Base-by-base conservation (phyloP, 2,797 vertebrate genomes). In the Falco novaeseelandiae region DNA sequence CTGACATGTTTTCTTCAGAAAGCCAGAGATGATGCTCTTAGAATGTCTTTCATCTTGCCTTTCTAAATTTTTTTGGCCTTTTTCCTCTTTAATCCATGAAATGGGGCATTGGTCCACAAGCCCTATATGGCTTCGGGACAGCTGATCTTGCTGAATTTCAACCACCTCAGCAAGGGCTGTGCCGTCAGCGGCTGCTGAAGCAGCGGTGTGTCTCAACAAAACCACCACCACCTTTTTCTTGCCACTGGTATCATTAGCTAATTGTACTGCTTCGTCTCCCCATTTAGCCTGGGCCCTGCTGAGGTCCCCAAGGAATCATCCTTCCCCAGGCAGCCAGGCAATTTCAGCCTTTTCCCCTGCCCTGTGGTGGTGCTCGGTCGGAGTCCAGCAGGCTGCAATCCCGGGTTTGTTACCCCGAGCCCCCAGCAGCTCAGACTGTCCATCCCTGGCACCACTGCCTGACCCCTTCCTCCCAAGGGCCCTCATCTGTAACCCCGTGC, bases 381-480 rank as follows among this genome's bases (percentile, higher is more conserved):
- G 46, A 34, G n/a, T 2, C 25, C 21, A 14, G 40, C 5, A 10
- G 8, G 49, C 40, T 52, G n/a, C 40, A 51, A 2, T 3, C 44
- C 26, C 0, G 0, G 1, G 2, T 46, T 4, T 40, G 8, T 19
- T 5, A 8, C 25, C 48, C 44, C 1, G 23, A 63, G 42, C 29
- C 15, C 48, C n/a, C 48, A 27, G 69, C 38, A 44, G 42, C 14
- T n/a, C 42, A 14, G 48, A 32, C 20, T 40, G 38, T 16, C 38
- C 34, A n/a, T 38, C 8, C 10, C 20, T 1, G 2, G 29, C 42
- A 12, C 34, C 42, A 44, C 46, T 40, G 29, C 7, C 63, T 1
- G 3, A 38, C 38, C 38, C 11, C 25, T 48, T 13, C 26, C 30
- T 32, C 9, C 44, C 52, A 1, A 2, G 21, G 59, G n/a, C 69